These are phyloP conservation scores for Dasyurus viverrinus DNA, from an alignment of 2,113 vertebrate genomes.

Conservation along the genomic window DNA sequence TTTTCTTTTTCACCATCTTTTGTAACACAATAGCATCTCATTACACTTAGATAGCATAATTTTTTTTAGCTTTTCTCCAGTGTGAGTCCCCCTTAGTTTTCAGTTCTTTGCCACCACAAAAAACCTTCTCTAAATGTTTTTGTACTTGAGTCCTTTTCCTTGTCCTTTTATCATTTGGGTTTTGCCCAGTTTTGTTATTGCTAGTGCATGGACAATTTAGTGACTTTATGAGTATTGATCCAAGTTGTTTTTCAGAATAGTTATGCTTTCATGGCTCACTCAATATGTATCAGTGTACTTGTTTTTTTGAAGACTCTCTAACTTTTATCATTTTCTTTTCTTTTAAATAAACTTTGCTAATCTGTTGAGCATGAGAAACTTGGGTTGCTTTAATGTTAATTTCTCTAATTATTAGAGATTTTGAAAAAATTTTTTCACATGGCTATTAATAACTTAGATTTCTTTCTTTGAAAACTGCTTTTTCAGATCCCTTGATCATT, in stretches of 20 bases:
- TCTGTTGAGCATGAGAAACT: not conserved
- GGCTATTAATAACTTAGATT: not conserved
- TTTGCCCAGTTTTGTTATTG: not conserved
- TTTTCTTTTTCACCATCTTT: not conserved
- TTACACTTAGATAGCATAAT: not conserved
- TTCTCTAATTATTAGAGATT: not conserved
- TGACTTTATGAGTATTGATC: not conserved
- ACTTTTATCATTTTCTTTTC: not conserved
- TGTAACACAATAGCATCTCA: not conserved
- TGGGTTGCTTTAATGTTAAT: not conserved
- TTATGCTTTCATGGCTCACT: not conserved
- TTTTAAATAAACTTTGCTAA: not conserved
- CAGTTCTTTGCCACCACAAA: not conserved
- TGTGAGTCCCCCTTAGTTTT: not conserved
- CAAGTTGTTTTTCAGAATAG: not conserved
- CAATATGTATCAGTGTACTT: not conserved
- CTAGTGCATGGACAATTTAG: not conserved
- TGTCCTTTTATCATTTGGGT: not conserved
- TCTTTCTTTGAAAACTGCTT: not conserved
- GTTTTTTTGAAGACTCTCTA: not conserved
- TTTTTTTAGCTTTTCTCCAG: not conserved
- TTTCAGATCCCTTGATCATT: not conserved
- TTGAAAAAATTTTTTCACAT: not conserved
- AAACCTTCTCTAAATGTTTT: not conserved
- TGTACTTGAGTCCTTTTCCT: not conserved